Percentiles rank a stretch among this genome's conserved stretches.
Evolutionary conservation across 2,797 vertebrate species (phyloP).

Genomic region (Stomatorhinus walkeri): DNA sequence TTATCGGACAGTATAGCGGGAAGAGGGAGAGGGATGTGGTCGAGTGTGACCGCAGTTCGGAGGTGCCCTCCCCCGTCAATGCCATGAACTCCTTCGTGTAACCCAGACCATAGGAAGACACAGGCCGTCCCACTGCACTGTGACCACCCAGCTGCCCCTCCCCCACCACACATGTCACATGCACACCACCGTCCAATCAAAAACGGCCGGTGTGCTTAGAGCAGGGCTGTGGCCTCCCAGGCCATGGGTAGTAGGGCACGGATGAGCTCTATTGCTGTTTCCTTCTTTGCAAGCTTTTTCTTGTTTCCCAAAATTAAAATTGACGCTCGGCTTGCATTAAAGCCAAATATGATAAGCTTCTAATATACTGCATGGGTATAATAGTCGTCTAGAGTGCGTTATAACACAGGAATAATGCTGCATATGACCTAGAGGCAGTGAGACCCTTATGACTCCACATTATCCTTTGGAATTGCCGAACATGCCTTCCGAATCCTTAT

Average conservation of each 20-base stretch:
- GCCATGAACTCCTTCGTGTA: conserved; percentile 98
- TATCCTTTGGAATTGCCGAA: conserved; percentile 61
- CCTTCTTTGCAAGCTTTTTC: background rate
- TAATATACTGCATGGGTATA: conserved; percentile 61
- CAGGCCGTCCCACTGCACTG: conserved; percentile 27
- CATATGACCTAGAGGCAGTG: conserved; percentile 52
- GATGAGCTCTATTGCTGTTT: background rate
- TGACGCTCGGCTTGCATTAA: conserved; percentile 21
- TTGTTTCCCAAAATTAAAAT: conserved; percentile 9
- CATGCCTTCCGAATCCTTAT: conserved; percentile 61
- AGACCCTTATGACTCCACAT: conserved; percentile 62
- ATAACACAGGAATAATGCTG: conserved; percentile 45
- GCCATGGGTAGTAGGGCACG: background rate
- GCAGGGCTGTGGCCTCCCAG: background rate
- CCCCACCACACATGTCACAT: conserved; percentile 16
- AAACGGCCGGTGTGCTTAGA: background rate
- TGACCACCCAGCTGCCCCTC: background rate
- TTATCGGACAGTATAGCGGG: conserved; percentile 97
- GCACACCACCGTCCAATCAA: conserved; percentile 28
- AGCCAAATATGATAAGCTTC: conserved; percentile 31
- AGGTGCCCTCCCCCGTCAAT: conserved; percentile 87
- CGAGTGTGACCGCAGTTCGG: conserved; percentile 91
- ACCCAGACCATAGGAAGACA: conserved; percentile 36
- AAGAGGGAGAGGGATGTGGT: conserved; percentile 84
- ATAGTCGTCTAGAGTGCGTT: conserved; percentile 36